Conservation (phyloP, 1,140 invertebrate species). For the Choristoneura fumiferana region DNA sequence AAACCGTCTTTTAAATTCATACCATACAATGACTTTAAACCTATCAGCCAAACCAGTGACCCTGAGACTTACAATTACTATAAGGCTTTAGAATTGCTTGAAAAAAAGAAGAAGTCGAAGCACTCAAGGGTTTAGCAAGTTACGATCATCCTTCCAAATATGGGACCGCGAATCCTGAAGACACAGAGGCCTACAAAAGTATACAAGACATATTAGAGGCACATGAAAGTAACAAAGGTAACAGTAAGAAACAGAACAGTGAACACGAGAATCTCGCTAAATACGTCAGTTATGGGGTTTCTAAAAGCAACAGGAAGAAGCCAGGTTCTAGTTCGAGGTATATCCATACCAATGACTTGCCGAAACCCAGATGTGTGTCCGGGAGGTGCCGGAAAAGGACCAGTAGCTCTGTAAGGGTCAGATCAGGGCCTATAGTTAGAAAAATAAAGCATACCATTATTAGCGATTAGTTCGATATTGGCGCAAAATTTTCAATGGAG, state of each 20-base stretch:
- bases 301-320: background rate
- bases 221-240: slow-evolving; percentile 52
- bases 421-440: slow-evolving; percentile 44
- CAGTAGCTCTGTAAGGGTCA: slow-evolving; percentile 23
- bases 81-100: slow-evolving; percentile 48
- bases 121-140: slow-evolving; percentile 30
- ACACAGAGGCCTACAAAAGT: slow-evolving; percentile 52
- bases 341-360: background rate
- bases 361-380: slow-evolving; percentile 38
- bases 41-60: slow-evolving; percentile 49
- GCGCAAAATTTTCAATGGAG: too few relatives aligned
- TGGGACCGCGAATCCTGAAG: slow-evolving; percentile 35
- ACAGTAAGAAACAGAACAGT: slow-evolving; percentile 24
- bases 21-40: slow-evolving; percentile 47
- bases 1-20: slow-evolving; percentile 50
- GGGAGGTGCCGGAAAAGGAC: slow-evolving; percentile 50
- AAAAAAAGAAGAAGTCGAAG: slow-evolving; percentile 37
- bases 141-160: slow-evolving; percentile 38
- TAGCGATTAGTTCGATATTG: slow-evolving; percentile 23
- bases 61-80: slow-evolving; percentile 59
- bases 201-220: slow-evolving; percentile 64
- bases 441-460: slow-evolving; percentile 39
- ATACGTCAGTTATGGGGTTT: slow-evolving; percentile 31
- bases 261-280: slow-evolving; percentile 30
- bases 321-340: slow-evolving; percentile 17